phyloP scores from a whole-genome alignment of 2,888 invertebrate genomes.

The Villa cingulata region DNA sequence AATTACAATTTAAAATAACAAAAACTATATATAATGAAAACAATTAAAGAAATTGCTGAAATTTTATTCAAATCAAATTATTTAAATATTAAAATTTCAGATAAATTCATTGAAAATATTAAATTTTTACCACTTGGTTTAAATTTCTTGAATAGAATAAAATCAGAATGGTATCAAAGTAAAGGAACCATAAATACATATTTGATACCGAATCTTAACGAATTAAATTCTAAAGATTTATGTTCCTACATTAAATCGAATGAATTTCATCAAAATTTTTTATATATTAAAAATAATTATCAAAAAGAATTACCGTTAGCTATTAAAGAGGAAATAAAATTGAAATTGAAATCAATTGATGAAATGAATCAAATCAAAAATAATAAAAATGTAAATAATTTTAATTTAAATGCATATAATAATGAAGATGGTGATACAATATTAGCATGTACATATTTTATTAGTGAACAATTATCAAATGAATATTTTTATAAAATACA shows the following conservation, averaged over 20 bases:
- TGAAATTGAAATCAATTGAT: background rate
- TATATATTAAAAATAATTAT: conserved; percentile 17
- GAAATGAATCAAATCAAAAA: background rate
- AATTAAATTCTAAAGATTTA: background rate
- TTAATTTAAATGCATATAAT: background rate
- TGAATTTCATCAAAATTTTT: conserved; percentile 19
- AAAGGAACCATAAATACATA: conserved; percentile 18
- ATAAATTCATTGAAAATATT: conserved; percentile 13
- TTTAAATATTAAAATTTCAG: conserved; percentile 14
- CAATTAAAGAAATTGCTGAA: conserved; percentile 17
- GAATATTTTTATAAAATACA: conserved; percentile 63
- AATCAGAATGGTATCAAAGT: conserved; percentile 39
- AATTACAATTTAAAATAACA: conserved; percentile 16
- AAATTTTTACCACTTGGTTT: conserved; percentile 31
- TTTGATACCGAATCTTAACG: conserved; percentile 1
- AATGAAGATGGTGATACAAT: conserved; percentile 6
- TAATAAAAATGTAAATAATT: background rate
- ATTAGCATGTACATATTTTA: conserved; percentile 24
- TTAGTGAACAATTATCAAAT: conserved; percentile 31
- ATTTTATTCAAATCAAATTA: conserved; percentile 14
- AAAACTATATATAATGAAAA: conserved; percentile 16
- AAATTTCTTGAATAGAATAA: conserved; percentile 41
- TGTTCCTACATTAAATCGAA: conserved; percentile 27
- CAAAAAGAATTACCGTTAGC: conserved; percentile 23
- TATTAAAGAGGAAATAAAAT: conserved; percentile 17